phyloP scores from a whole-genome alignment of 1,140 invertebrate genomes.

The Adelges cooleyi region DNA sequence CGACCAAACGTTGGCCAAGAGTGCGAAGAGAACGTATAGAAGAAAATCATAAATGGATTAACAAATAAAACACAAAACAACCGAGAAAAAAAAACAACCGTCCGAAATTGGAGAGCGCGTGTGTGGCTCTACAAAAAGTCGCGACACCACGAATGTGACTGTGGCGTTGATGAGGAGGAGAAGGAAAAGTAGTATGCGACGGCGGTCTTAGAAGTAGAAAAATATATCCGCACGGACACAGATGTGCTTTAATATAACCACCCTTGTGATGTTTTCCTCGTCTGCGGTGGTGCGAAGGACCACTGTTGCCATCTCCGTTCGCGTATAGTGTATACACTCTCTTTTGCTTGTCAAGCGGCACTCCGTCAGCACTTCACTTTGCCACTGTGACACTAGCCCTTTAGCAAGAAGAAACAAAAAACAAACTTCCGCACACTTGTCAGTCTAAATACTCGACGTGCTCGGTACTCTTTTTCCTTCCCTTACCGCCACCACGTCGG shows the following conservation, averaged over 20 bases:
- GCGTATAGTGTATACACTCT: background rate
- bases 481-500: background rate
- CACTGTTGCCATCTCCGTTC: no score
- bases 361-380: conserved; percentile 22
- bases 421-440: conserved; percentile 21
- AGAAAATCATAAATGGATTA: no score
- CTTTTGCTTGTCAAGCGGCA: conserved; percentile 5
- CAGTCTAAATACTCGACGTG: conserved; percentile 22
- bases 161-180: no score
- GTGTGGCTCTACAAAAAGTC: conserved; percentile 10
- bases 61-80: no score
- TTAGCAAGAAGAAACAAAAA: conserved; percentile 6
- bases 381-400: background rate
- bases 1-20: background rate
- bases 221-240: conserved; percentile 10
- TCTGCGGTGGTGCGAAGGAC: background rate
- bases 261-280: background rate
- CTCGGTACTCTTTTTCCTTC: background rate
- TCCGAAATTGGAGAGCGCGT: background rate
- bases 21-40: background rate
- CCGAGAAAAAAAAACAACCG: background rate
- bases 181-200: background rate
- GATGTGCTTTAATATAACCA: conserved; percentile 17
- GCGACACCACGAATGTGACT: no score
- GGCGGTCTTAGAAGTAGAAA: background rate